A percentile compares a stretch with the other conserved stretches of the same genome.
Conservation (phyloP, 2,797 vertebrate genomes). For the Martes flavigula region DNA sequence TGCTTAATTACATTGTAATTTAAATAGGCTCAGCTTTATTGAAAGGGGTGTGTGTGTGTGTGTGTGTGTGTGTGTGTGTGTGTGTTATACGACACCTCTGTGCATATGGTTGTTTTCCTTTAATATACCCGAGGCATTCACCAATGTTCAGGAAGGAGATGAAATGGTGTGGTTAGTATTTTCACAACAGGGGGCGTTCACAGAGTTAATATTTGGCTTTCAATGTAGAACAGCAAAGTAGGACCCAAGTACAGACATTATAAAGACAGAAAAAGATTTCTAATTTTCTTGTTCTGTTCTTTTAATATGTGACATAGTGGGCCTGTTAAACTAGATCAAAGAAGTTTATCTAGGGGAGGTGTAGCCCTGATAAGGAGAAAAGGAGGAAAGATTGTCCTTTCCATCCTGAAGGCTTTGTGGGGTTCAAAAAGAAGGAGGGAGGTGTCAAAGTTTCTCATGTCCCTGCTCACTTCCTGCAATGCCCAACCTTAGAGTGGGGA, state of each 20-base stretch:
- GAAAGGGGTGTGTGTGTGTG: background rate
- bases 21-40: background rate
- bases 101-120: background rate
- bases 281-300: background rate
- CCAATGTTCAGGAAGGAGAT: background rate
- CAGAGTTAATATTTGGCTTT: background rate
- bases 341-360: background rate
- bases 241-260: background rate
- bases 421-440: background rate
- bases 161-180: background rate
- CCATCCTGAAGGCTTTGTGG: background rate
- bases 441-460: background rate
- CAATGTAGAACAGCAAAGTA: background rate
- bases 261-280: background rate
- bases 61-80: background rate
- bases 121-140: background rate
- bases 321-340: background rate
- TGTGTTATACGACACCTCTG: background rate
- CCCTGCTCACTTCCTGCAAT: background rate
- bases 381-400: background rate
- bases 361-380: background rate
- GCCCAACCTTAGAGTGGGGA: background rate
- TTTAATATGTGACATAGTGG: background rate
- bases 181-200: background rate
- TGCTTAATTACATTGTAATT: background rate